These are phyloP conservation scores for Amblyteles armatorius DNA, from an alignment of 2,888 invertebrate genomes.

Conservation along the genomic window DNA sequence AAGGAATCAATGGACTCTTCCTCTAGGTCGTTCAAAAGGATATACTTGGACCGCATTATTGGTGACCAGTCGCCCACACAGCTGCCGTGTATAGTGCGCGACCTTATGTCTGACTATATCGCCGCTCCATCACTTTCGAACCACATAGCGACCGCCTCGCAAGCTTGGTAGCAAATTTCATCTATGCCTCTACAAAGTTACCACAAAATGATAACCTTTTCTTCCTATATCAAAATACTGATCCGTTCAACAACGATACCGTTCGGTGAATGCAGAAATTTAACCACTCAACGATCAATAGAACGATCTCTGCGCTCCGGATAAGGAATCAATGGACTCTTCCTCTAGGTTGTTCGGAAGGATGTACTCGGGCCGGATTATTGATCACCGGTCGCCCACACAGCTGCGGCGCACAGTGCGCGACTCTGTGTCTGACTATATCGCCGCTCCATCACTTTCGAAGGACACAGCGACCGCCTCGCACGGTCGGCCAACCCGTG, in stretches of 20 bases:
- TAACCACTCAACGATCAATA: neutral
- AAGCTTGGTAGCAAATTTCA: no score
- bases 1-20: neutral
- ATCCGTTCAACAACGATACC: no score
- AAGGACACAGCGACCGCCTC: neutral
- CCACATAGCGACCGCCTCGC: neutral
- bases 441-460: neutral
- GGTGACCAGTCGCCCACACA: neutral
- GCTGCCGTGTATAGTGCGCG: no score
- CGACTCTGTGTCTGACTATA: neutral
- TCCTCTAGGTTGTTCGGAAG: neutral
- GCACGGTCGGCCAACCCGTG: neutral
- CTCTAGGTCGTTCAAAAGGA: neutral
- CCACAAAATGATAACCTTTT: neutral
- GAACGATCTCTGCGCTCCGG: neutral
- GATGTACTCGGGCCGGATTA: neutral
- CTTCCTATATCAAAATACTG: neutral
- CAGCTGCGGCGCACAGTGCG: neutral
- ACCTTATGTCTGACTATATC: slow-evolving; percentile 4
- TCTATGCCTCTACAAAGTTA: no score
- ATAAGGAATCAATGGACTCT: neutral
- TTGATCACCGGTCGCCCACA: neutral
- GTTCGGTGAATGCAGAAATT: neutral
- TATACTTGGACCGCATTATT: neutral
- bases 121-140: neutral